phyloP scores from a whole-genome alignment of 2,797 vertebrate genomes.

The Moxostoma hubbsi region DNA sequence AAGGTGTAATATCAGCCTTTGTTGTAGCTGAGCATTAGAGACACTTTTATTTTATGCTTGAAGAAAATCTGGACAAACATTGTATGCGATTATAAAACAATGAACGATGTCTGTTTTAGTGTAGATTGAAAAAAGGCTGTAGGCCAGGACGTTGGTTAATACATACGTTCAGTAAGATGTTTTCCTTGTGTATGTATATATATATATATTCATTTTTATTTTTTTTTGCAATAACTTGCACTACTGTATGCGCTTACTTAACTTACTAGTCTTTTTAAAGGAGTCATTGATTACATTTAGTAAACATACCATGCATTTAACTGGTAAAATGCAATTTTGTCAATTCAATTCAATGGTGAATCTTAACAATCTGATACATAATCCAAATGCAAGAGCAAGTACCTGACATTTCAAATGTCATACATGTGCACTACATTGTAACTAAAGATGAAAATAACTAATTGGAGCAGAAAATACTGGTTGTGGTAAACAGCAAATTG shows the following conservation, averaged over 20 bases:
- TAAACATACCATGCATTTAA: too few species aligned
- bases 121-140: too few species aligned
- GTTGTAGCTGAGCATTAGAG: not conserved
- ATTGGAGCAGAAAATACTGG: slow-evolving; percentile 50
- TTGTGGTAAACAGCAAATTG: slow-evolving; percentile 97
- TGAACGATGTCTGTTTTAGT: not conserved
- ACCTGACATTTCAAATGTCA: not conserved
- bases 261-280: too few species aligned
- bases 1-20: not conserved
- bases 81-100: not conserved
- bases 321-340: too few species aligned
- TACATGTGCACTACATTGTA: not conserved
- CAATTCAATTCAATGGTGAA: not conserved
- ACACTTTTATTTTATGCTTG: too few species aligned
- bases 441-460: not conserved
- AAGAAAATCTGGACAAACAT: not conserved
- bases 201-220: too few species aligned
- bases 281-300: too few species aligned
- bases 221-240: too few species aligned
- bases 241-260: too few species aligned
- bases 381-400: not conserved
- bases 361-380: not conserved
- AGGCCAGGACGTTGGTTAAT: too few species aligned
- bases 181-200: too few species aligned
- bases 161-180: too few species aligned